These are phyloP conservation scores for Drosophila monieri DNA, from an alignment of 2,888 invertebrate genomes.

Conservation along the genomic window DNA sequence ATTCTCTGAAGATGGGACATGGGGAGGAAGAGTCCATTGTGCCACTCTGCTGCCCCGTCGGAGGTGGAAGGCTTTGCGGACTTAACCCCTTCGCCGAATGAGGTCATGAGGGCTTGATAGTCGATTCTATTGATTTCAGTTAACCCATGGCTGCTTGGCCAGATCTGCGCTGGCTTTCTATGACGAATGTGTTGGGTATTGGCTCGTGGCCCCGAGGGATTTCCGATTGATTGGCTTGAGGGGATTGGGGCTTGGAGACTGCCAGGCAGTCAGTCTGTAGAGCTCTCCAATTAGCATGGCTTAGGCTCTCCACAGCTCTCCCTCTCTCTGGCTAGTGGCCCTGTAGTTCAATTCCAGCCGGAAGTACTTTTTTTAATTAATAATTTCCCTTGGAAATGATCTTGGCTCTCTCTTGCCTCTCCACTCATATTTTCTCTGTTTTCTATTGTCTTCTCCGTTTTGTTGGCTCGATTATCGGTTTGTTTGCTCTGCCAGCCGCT, in stretches of 20 bases:
- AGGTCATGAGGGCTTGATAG: neutral
- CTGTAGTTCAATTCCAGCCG: too few species aligned
- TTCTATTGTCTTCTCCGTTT: slow-evolving; percentile 6
- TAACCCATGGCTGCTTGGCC: neutral
- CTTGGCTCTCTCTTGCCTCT: slow-evolving; percentile 10
- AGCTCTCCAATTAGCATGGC: slow-evolving; percentile 43
- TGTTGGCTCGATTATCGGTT: slow-evolving; percentile 26
- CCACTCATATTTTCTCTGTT: slow-evolving; percentile 3
- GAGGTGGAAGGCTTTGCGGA: neutral
- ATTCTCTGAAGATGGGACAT: too few species aligned
- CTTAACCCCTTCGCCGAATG: neutral
- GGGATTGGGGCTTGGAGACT: neutral
- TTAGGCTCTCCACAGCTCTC: slow-evolving; percentile 15
- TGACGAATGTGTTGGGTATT: slow-evolving; percentile 19
- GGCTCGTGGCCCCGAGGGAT: slow-evolving; percentile 18
- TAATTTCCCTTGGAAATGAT: slow-evolving; percentile 15
- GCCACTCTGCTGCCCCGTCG: too few species aligned
- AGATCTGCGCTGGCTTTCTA: slow-evolving; percentile 1
- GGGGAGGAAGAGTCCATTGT: too few species aligned
- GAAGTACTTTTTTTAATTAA: too few species aligned
- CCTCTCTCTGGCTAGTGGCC: too few species aligned
- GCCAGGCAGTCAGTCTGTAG: slow-evolving; percentile 32
- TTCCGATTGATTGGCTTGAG: slow-evolving; percentile 38
- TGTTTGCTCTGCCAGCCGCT: slow-evolving; percentile 46
- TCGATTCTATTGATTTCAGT: slow-evolving; percentile 1